Evolutionary conservation across 2,113 vertebrate genomes (phyloP).

Genomic region (Trogon melanurus): DNA sequence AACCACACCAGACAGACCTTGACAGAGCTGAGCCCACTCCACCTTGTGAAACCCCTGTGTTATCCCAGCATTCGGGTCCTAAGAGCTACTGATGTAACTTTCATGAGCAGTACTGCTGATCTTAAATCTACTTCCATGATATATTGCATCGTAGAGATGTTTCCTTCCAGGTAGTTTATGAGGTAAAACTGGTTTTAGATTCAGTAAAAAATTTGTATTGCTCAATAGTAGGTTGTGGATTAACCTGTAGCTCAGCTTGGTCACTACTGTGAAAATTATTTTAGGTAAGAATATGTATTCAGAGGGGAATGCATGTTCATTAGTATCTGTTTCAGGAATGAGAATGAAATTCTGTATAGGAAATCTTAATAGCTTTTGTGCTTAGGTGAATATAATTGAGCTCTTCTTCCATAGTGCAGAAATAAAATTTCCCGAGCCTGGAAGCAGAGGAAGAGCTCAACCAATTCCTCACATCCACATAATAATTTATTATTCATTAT

Average conservation of each 20-base stretch:
- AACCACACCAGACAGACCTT: background rate
- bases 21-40: background rate
- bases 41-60: accelerated
- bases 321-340: background rate
- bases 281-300: background rate
- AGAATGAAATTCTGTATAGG: background rate
- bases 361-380: background rate
- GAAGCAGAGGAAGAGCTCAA: background rate
- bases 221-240: background rate
- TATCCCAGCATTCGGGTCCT: background rate
- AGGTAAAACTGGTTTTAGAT: background rate
- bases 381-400: background rate
- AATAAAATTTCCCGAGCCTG: background rate
- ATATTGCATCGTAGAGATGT: background rate
- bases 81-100: background rate
- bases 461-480: background rate
- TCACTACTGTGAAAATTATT: background rate
- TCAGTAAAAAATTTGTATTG: background rate
- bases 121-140: background rate
- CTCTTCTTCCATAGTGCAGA: background rate
- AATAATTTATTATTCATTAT: background rate
- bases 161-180: background rate
- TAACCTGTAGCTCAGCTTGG: background rate
- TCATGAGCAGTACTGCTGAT: background rate
- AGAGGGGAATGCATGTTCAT: background rate